phyloP scores from a whole-genome alignment of 2,888 invertebrate genomes.

The Priapulus caudatus region DNA sequence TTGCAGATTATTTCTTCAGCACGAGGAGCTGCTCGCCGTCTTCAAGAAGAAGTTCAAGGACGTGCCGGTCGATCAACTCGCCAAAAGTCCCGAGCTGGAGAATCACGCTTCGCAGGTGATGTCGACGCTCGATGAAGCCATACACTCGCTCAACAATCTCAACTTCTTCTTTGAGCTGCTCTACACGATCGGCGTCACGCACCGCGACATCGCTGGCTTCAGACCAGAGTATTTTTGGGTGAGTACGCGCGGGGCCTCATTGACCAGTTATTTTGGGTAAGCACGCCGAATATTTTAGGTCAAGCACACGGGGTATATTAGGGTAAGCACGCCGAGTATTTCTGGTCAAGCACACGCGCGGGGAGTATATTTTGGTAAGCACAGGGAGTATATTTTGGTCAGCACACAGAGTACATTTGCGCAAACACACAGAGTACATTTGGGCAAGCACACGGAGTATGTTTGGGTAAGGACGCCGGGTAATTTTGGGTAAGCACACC shows the following conservation, averaged over 20 bases:
- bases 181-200: conserved; percentile 68
- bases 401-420: too few species aligned
- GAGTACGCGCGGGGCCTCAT: conserved; percentile 17
- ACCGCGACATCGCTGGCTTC: conserved; percentile 70
- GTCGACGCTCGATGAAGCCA: conserved; percentile 76
- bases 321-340: too few species aligned
- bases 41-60: conserved; percentile 37
- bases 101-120: conserved; percentile 79
- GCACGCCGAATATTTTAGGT: too few species aligned
- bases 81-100: conserved; percentile 64
- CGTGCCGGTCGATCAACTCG: conserved; percentile 62
- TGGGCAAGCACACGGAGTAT: too few species aligned
- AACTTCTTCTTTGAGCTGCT: conserved; percentile 70
- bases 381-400: too few species aligned
- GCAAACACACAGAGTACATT: too few species aligned
- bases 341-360: too few species aligned
- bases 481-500: too few species aligned
- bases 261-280: too few species aligned
- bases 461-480: too few species aligned
- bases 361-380: too few species aligned
- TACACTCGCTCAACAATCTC: conserved; percentile 69
- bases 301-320: too few species aligned
- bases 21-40: conserved; percentile 56
- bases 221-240: conserved; percentile 81
- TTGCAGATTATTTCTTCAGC: conserved; percentile 72